phyloP scores from a whole-genome alignment of 1,140 invertebrate genomes.

The Plodia interpunctella region DNA sequence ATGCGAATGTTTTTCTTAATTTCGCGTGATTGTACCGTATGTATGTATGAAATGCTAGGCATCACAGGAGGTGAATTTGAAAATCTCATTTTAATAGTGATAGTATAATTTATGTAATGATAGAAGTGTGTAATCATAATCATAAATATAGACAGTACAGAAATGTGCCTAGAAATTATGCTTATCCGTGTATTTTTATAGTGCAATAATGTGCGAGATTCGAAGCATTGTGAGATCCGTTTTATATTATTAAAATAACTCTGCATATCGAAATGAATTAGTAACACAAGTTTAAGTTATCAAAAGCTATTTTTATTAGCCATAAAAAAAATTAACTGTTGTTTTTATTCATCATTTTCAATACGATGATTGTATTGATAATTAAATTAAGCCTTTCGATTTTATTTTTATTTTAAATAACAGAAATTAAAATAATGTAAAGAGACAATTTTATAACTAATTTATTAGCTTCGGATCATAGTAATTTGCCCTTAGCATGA shows the following conservation, averaged over 20 bases:
- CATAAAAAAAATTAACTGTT: too few relatives aligned
- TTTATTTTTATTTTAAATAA: too few relatives aligned
- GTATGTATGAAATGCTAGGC: background rate
- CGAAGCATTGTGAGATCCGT: conserved; percentile 30
- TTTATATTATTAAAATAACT: background rate
- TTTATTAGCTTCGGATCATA: conserved; percentile 52
- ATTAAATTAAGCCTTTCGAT: too few relatives aligned
- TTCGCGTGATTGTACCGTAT: background rate
- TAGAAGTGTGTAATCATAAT: conserved; percentile 60
- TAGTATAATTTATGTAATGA: conserved; percentile 40
- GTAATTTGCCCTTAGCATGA: conserved; percentile 51
- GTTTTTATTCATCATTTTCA: too few relatives aligned
- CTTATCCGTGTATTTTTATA: conserved; percentile 71
- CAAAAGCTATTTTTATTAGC: too few relatives aligned
- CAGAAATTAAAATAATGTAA: too few relatives aligned
- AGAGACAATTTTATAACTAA: too few relatives aligned
- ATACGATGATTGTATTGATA: too few relatives aligned
- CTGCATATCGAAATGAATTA: background rate
- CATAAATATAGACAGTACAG: conserved; percentile 65
- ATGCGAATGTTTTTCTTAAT: background rate
- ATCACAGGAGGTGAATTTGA: conserved; percentile 6
- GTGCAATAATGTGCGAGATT: conserved; percentile 61
- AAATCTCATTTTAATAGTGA: conserved; percentile 32
- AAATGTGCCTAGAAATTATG: conserved; percentile 73
- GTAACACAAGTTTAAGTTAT: too few relatives aligned